Evolutionary conservation across 1,140 invertebrate species (phyloP).

Genomic region (Arion vulgaris): DNA sequence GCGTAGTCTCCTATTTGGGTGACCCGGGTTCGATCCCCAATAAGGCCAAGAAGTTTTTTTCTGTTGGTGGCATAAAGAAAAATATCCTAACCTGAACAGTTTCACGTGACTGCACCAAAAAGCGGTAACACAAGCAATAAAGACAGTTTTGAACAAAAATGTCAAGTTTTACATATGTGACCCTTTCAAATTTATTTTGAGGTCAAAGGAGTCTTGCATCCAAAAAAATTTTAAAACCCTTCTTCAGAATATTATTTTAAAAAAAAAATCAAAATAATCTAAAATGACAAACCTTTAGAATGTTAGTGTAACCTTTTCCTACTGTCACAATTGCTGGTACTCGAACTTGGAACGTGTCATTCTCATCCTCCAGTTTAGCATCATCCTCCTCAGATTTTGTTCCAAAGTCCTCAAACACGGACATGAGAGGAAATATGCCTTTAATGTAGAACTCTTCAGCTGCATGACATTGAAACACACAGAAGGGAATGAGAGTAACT

Average conservation of each 20-base stretch:
- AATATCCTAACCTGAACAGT: too few species aligned
- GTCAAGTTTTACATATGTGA: too few species aligned
- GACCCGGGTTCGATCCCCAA: too few species aligned
- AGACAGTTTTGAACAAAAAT: too few species aligned
- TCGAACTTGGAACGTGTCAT: background rate
- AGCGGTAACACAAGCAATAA: too few species aligned
- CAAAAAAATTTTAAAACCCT: too few species aligned
- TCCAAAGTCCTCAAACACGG: background rate
- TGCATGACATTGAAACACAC: constrained; percentile 59
- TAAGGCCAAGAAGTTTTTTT: too few species aligned
- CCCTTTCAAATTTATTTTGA: too few species aligned
- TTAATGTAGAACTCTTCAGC: constrained; percentile 61
- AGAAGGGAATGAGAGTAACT: constrained; percentile 49
- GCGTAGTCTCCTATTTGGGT: too few species aligned
- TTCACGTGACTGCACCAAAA: too few species aligned
- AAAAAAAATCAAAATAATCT: background rate
- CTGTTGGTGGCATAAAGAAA: too few species aligned
- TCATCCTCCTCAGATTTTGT: background rate
- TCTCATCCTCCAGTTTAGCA: background rate
- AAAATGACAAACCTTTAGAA: constrained; percentile 16
- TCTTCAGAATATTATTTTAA: background rate
- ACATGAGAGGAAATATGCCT: constrained; percentile 52
- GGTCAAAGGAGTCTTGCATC: too few species aligned
- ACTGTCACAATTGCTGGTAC: constrained; percentile 23
- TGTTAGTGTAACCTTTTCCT: constrained; percentile 28